These are phyloP conservation scores for Mareca strepera DNA, from an alignment of 2,797 vertebrate genomes.

Conservation along the genomic window DNA sequence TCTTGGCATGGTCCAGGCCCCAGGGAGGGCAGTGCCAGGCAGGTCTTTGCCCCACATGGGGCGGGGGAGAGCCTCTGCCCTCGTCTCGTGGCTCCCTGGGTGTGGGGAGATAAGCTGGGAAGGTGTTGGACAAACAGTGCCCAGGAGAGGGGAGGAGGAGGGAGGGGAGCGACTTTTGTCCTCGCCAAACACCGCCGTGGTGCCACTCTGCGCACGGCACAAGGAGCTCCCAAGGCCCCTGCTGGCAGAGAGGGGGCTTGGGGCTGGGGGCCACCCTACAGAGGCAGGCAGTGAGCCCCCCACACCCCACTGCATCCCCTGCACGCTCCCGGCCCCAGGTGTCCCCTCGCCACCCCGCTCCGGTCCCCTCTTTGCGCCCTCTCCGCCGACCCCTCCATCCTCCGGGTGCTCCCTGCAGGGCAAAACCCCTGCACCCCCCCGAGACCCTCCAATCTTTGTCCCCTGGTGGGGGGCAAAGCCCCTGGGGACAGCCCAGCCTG, in stretches of 20 bases:
- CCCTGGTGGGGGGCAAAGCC: background rate
- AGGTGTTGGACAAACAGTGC: conserved; percentile 66
- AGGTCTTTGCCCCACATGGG: conserved; percentile 61
- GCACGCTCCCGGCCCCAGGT: background rate
- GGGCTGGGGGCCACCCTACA: background rate
- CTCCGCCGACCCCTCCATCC: background rate
- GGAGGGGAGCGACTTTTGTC: conserved; percentile 55
- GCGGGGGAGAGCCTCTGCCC: conserved; percentile 30
- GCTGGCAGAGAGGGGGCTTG: background rate
- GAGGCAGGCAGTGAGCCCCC: background rate
- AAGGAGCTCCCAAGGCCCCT: background rate
- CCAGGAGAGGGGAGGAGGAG: conserved; percentile 19
- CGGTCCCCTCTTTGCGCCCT: background rate
- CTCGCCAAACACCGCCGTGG: background rate
- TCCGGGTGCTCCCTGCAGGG: background rate
- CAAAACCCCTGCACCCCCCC: fast-evolving
- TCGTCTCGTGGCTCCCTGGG: conserved; percentile 42
- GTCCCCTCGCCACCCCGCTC: fast-evolving
- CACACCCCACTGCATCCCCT: background rate
- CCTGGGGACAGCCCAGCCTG: background rate
- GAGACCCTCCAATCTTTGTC: background rate
- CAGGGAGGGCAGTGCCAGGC: conserved; percentile 34
- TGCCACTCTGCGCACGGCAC: background rate
- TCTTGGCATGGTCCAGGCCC: background rate
- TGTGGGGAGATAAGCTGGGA: conserved; percentile 56